Percentiles rank a stretch among this genome's conserved stretches.
Conservation (phyloP, 2,888 invertebrate genomes). For the Leptothorax acervorum region DNA sequence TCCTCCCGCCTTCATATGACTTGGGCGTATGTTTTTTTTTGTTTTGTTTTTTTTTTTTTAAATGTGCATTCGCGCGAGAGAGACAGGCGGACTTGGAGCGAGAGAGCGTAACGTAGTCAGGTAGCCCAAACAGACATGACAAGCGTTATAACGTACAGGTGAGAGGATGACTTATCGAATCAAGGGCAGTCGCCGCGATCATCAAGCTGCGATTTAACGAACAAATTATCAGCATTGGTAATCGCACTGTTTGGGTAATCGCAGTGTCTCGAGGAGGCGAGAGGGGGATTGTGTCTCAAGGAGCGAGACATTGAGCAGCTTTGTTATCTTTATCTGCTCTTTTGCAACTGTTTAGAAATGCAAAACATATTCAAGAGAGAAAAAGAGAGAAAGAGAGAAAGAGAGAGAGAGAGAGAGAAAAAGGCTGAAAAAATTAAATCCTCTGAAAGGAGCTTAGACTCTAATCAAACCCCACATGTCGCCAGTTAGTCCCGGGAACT, state of each 20-base stretch:
- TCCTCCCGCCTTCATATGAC: constrained; percentile 79
- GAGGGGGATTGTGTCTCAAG: neutral
- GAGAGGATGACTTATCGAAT: constrained; percentile 7
- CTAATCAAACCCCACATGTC: constrained; percentile 1
- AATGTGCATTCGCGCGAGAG: constrained; percentile 72
- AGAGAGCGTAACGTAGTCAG: constrained; percentile 65
- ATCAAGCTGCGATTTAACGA: neutral
- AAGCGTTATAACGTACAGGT: neutral
- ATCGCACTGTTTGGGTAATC: constrained; percentile 26
- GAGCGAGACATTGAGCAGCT: neutral
- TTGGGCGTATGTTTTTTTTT: constrained; percentile 60
- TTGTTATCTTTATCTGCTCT: neutral
- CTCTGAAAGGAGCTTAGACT: neutral
- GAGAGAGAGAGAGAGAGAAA: neutral
- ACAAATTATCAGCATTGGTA: constrained; percentile 21
- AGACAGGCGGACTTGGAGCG: constrained; percentile 75
- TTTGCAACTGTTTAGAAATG: neutral
- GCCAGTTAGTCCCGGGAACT: neutral
- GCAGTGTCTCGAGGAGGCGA: neutral
- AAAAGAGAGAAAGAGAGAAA: neutral
- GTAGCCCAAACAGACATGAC: neutral
- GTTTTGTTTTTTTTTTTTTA: constrained; percentile 67
- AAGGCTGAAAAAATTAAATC: neutral
- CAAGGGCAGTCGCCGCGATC: too few relatives aligned
- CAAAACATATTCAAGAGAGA: neutral